These are phyloP conservation scores for Pseudomugil tenellus DNA, from an alignment of 2,797 vertebrate species.

Conservation along the genomic window DNA sequence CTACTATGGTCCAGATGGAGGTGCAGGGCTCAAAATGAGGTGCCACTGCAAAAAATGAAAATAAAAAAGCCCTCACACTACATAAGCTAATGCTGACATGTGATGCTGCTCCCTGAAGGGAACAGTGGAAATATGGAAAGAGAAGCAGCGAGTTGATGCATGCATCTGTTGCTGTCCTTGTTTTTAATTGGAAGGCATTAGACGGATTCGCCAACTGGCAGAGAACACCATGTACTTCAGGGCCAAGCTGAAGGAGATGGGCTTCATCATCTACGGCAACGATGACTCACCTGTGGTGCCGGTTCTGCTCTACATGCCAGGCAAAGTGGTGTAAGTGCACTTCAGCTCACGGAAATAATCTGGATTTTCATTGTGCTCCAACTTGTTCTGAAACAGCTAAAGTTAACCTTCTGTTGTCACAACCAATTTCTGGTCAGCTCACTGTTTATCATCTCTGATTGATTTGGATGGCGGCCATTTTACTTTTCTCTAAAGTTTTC, in stretches of 20 bases:
- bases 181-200: conserved; percentile 80
- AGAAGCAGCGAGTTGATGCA: conserved; percentile 21
- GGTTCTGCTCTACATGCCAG: conserved; percentile 92
- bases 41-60: conserved; percentile 23
- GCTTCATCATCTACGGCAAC: conserved; percentile 94
- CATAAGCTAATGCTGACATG: conserved; percentile 42
- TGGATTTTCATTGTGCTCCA: conserved; percentile 1
- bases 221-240: conserved; percentile 93
- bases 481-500: conserved; percentile 50
- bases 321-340: conserved; percentile 92
- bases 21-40: conserved; percentile 44
- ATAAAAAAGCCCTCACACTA: no score
- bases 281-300: conserved; percentile 91
- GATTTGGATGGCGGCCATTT: conserved; percentile 50
- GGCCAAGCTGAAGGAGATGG: conserved; percentile 86
- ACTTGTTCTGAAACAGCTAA: conserved; percentile 3
- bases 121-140: not conserved
- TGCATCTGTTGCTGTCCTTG: conserved; percentile 51
- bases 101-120: conserved; percentile 36
- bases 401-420: conserved; percentile 30
- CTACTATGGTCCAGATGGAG: conserved; percentile 67
- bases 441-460: conserved; percentile 33
- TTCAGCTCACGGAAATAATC: conserved; percentile 10
- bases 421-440: conserved; percentile 39
- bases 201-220: conserved; percentile 85